These are phyloP conservation scores for Burhinus oedicnemus DNA, from an alignment of 2,113 vertebrate species.

Conservation along the genomic window DNA sequence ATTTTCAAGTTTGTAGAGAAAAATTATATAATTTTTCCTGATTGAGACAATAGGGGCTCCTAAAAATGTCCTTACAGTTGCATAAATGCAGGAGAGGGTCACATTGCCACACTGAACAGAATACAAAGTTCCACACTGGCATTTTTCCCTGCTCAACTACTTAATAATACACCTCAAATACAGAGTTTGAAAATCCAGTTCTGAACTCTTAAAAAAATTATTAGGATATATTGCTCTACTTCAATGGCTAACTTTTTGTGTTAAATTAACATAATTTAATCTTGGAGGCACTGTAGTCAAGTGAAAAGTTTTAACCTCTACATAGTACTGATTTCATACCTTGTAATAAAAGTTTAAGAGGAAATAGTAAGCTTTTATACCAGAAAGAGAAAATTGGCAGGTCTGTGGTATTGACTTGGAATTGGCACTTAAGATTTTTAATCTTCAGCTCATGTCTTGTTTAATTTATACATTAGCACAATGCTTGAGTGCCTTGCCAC, in stretches of 20 bases:
- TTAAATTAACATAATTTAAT: slow-evolving; percentile 39
- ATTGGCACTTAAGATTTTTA: slow-evolving; percentile 33
- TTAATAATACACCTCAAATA: background rate
- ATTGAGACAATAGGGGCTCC: background rate
- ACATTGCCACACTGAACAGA: background rate
- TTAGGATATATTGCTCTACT: background rate
- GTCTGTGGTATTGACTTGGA: slow-evolving; percentile 1
- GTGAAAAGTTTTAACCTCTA: slow-evolving; percentile 37
- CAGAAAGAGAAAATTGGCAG: slow-evolving; percentile 12
- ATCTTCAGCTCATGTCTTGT: slow-evolving; percentile 23
- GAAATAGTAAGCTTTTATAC: slow-evolving; percentile 31
- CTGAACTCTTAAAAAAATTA: background rate
- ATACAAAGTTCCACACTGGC: background rate
- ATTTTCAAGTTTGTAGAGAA: background rate
- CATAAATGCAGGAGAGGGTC: background rate
- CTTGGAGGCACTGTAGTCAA: background rate
- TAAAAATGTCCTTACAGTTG: background rate
- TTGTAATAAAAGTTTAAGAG: slow-evolving; percentile 41
- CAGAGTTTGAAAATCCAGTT: background rate
- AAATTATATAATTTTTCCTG: background rate
- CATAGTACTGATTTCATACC: slow-evolving; percentile 21
- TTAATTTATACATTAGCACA: slow-evolving; percentile 64
- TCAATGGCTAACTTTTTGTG: background rate
- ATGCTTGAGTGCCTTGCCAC: slow-evolving; percentile 22
- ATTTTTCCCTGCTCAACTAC: background rate